Base-by-base conservation (phyloP, 2,113 vertebrate genomes). In the Crotophaga sulcirostris region DNA sequence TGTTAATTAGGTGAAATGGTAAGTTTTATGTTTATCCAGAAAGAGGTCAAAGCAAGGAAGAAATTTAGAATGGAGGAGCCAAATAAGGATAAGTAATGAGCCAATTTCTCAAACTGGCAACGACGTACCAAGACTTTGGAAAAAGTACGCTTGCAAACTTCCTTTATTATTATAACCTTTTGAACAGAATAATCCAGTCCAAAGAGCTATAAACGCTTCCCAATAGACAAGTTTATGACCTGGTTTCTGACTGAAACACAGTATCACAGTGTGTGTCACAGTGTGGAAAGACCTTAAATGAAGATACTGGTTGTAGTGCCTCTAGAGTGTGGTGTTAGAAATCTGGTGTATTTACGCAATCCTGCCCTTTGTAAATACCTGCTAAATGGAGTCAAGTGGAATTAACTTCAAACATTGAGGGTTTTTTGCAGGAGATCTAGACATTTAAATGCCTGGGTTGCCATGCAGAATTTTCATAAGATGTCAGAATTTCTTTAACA, bases 151-250 rank as follows among this genome's bases (percentile, higher is more conserved):
- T 94, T 90, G 52, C 63, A 59, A 80, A 59, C 59, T 85, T 94
- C 84, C 55, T 83, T 96, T 97, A 94, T 97, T 97, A 91, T 96
- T 96, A 34, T 97, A 96, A 97, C 94, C 96, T 95, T 96, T 92
- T 84, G 94, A 96, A 94, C 93, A 95, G 95, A 95, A 93, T 70
- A 87, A 60, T 67, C 79, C 84, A 1, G 33, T 93, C 58, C 95
- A 91, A 97, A 90, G 2, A 62, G 85, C 90, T 89, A 93, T 90
- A 87, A 95, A 96, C 6, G 33, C 91, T 91, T 95, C 94, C 94
- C 90, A 33, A 68, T 34, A 70, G 94, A 62, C 77, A 93, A 88
- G 84, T 97, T 96, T 97, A 90, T 94, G 97, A 96, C 97, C 95
- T 87, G 84, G 66, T 95, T 96, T 97, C 87, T 94, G 90, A 93